Conservation (phyloP, 2,888 invertebrate species). For the Parnassius mnemosyne region DNA sequence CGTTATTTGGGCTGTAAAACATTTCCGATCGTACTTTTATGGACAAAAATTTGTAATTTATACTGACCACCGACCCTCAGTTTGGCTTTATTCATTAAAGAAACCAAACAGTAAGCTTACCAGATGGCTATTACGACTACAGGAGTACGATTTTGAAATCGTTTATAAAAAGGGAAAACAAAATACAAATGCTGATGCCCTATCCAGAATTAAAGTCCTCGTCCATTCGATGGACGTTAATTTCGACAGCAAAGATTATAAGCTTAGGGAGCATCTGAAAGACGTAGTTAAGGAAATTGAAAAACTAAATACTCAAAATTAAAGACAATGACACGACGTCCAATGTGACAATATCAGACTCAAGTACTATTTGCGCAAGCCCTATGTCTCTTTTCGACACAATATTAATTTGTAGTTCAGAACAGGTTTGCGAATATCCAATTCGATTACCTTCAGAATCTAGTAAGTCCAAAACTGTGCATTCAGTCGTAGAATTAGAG, state of each 20-base stretch:
- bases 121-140: no score
- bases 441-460: constrained; percentile 33
- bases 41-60: constrained; percentile 40
- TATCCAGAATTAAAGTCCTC: no score
- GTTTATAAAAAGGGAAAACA: no score
- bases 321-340: constrained; percentile 26
- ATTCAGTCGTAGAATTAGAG: no score
- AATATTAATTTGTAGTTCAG: constrained; percentile 16
- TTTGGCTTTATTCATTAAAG: constrained; percentile 29
- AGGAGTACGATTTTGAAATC: no score
- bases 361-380: background rate
- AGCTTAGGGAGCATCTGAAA: no score
- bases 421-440: constrained; percentile 22
- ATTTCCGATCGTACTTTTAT: constrained; percentile 41
- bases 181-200: no score
- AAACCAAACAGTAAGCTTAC: no score
- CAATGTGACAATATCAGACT: background rate
- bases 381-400: constrained; percentile 1
- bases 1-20: constrained; percentile 27
- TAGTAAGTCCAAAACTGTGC: no score
- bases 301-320: constrained; percentile 30
- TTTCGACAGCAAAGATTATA: no score
- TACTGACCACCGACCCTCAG: constrained; percentile 29
- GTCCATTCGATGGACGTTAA: no score
- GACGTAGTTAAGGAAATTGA: no score